Conservation (phyloP, 2,113 vertebrate species). For the Neogale vison region DNA sequence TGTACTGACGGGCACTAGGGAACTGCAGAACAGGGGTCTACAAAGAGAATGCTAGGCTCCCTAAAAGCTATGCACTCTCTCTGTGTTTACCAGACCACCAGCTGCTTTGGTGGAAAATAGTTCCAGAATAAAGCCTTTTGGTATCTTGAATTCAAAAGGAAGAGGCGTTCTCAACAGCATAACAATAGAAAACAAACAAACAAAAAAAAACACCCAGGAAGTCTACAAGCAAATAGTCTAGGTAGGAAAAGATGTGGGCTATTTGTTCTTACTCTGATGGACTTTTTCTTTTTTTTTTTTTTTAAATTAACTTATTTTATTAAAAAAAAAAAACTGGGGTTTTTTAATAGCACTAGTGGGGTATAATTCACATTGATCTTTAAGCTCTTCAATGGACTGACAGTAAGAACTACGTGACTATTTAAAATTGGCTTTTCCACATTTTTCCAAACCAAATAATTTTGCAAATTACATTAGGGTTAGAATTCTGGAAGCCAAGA, state of each 20-base stretch:
- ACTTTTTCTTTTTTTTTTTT: conserved; percentile 12
- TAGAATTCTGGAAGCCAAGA: conserved; percentile 63
- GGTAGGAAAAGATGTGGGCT: background rate
- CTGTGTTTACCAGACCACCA: background rate
- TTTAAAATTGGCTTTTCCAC: conserved; percentile 60
- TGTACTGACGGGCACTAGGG: background rate
- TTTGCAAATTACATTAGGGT: conserved; percentile 65
- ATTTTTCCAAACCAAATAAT: conserved; percentile 61
- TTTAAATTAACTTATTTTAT: background rate
- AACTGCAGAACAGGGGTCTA: background rate
- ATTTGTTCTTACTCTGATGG: background rate
- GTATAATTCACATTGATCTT: background rate
- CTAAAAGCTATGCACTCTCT: background rate
- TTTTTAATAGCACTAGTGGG: background rate
- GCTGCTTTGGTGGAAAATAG: background rate
- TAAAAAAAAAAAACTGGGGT: background rate
- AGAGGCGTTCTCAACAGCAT: background rate
- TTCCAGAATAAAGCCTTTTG: background rate
- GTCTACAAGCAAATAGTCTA: background rate
- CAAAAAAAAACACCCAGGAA: background rate
- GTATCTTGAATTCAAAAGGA: conserved; percentile 31
- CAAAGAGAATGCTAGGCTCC: background rate
- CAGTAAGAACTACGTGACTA: conserved; percentile 41
- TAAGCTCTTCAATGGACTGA: background rate
- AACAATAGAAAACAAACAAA: background rate